Conservation (phyloP, 35 echinoderm and acorn worm species). For the Ophiothrix spiculata region DNA sequence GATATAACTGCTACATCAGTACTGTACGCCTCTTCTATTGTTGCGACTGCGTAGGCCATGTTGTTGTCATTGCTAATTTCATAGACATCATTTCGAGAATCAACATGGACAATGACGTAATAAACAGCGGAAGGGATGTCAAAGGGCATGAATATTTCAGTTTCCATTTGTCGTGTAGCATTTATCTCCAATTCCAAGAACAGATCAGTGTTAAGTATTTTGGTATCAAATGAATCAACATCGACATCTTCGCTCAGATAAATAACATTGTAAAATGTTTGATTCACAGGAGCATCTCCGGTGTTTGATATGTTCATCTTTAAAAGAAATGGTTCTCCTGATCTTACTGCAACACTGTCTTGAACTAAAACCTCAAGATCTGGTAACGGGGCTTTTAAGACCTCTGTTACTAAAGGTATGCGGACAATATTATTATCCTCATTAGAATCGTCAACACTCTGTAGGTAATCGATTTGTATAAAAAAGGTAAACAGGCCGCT, state of each 20-base stretch:
- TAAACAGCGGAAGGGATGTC: slow-evolving; percentile 40
- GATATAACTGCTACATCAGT: slow-evolving; percentile 41
- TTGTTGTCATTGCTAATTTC: slow-evolving; percentile 44
- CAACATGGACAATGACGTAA: slow-evolving; percentile 42
- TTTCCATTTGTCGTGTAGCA: background rate
- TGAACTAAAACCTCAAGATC: slow-evolving; percentile 14
- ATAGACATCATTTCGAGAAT: slow-evolving; percentile 42
- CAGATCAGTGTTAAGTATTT: background rate
- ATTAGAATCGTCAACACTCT: slow-evolving; percentile 14
- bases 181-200: background rate
- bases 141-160: slow-evolving; percentile 45
- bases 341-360: background rate
- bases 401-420: background rate
- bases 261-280: slow-evolving; percentile 24
- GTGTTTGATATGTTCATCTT: slow-evolving; percentile 36
- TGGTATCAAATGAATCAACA: slow-evolving; percentile 48
- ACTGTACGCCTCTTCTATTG: background rate
- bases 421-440: slow-evolving; percentile 23
- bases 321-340: slow-evolving; percentile 47
- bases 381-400: slow-evolving; percentile 36
- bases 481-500: background rate
- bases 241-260: slow-evolving; percentile 44
- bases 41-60: background rate
- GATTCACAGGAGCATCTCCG: background rate
- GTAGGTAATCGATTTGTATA: slow-evolving; percentile 10